phyloP scores from a whole-genome alignment of 2,113 vertebrate species.

The Syngnathoides biaculeatus region DNA sequence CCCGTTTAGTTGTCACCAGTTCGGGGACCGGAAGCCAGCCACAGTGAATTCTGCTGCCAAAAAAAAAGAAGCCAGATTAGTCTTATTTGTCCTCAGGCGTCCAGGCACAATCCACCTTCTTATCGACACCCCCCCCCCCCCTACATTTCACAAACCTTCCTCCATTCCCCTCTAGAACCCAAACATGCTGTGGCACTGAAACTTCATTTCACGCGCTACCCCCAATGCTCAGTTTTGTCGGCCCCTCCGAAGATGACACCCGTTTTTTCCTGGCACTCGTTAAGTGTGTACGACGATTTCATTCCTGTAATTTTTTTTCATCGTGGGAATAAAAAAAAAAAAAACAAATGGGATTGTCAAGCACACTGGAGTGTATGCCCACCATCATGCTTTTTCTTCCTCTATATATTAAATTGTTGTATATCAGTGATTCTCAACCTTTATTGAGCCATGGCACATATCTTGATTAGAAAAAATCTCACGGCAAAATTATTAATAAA shows the following conservation, averaged over 20 bases:
- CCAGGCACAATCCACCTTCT: slow-evolving; percentile 26
- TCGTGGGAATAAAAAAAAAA: slow-evolving; percentile 9
- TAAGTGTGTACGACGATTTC: slow-evolving; percentile 41
- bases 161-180: slow-evolving; percentile 26
- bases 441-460: too few species aligned
- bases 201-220: slow-evolving; percentile 40
- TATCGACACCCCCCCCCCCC: slow-evolving; percentile 18
- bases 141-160: slow-evolving; percentile 20
- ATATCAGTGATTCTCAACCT: too few species aligned
- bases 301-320: slow-evolving; percentile 41
- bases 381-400: slow-evolving; percentile 34
- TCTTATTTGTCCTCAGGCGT: slow-evolving; percentile 5
- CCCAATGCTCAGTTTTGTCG: slow-evolving; percentile 26
- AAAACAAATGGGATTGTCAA: slow-evolving; percentile 43
- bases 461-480: too few species aligned
- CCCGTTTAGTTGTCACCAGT: too few species aligned
- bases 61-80: neutral
- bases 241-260: slow-evolving; percentile 11
- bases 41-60: neutral
- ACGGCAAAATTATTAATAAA: too few species aligned
- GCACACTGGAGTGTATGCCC: slow-evolving; percentile 10
- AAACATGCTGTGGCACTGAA: slow-evolving; percentile 26
- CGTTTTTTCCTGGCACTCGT: slow-evolving; percentile 20
- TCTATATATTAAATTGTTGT: slow-evolving; percentile 67
- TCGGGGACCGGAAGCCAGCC: too few species aligned